These are phyloP conservation scores for Parasteatoda lunata DNA, from an alignment of 2,888 invertebrate genomes.

Conservation along the genomic window DNA sequence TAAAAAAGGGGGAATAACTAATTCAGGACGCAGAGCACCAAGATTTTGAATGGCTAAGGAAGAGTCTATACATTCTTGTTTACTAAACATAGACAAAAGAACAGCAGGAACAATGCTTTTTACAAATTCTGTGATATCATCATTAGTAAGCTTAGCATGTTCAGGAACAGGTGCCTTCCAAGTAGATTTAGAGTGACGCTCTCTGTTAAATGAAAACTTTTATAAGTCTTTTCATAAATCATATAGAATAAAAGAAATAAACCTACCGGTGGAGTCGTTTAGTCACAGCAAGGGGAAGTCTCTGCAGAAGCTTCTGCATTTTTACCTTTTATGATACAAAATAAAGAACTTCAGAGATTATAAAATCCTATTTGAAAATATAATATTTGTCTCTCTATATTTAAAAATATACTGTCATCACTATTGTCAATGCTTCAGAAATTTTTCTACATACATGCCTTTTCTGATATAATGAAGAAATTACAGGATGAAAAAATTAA, in stretches of 20 bases:
- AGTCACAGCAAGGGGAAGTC: conserved; percentile 81
- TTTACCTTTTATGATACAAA: conserved; percentile 71
- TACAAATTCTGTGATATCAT: conserved; percentile 87
- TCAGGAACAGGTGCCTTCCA: conserved; percentile 84
- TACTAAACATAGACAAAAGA: conserved; percentile 86
- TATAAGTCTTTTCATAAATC: too few species aligned
- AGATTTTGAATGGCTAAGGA: conserved; percentile 83
- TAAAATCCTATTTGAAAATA: not conserved
- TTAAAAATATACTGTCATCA: too few species aligned
- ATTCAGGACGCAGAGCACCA: conserved; percentile 85
- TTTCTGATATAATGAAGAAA: too few species aligned
- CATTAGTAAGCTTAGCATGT: conserved; percentile 83
- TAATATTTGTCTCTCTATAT: not conserved
- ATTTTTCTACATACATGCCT: too few species aligned
- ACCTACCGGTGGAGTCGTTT: conserved; percentile 77
- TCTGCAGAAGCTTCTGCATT: conserved; percentile 77
- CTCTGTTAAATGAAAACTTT: conserved; percentile 75
- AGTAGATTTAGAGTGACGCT: conserved; percentile 79
- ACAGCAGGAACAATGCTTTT: conserved; percentile 82
- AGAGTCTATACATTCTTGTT: conserved; percentile 80
- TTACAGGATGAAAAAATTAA: too few species aligned
- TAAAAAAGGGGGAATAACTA: conserved; percentile 87
- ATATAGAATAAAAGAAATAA: not conserved
- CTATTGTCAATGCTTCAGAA: too few species aligned
- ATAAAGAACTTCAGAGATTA: not conserved